A percentile compares a stretch with the other conserved stretches of the same genome.
Conservation (phyloP, 2,888 invertebrate species). For the Noctua fimbriata region DNA sequence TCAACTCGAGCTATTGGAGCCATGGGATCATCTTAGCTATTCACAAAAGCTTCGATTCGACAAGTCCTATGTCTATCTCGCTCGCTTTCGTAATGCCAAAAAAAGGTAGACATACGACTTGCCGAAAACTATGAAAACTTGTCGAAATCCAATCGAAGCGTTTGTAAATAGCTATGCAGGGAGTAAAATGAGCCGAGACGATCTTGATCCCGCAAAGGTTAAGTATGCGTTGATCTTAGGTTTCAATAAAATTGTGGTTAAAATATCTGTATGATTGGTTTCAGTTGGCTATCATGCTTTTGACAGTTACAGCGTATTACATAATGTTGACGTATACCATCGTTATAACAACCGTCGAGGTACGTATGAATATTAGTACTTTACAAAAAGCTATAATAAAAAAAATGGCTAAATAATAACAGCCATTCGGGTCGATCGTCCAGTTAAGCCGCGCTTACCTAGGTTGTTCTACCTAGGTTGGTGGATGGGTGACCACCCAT, state of each 20-base stretch:
- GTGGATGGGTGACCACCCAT: not conserved
- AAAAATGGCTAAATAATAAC: too few relatives aligned
- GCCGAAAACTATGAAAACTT: too few relatives aligned
- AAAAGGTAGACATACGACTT: too few relatives aligned
- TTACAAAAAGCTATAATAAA: not conserved
- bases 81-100: too few relatives aligned
- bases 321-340: constrained; percentile 67
- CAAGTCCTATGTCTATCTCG: too few relatives aligned
- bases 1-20: not conserved
- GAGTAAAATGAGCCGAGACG: not conserved
- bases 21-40: not conserved
- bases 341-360: constrained; percentile 58
- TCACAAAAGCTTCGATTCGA: too few relatives aligned
- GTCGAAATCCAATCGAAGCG: too few relatives aligned
- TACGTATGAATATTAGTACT: constrained; percentile 48
- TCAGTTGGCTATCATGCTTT: constrained; percentile 70
- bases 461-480: not conserved
- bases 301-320: constrained; percentile 63
- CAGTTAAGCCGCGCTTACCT: not conserved
- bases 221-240: not conserved
- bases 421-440: not conserved
- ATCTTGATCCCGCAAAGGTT: not conserved
- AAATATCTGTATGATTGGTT: constrained; percentile 48
- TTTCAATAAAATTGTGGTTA: not conserved
- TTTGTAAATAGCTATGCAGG: not conserved